Percentiles rank a stretch among this genome's conserved stretches.
Conservation (phyloP, 2,113 vertebrate species). For the Corydoras maculifer region DNA sequence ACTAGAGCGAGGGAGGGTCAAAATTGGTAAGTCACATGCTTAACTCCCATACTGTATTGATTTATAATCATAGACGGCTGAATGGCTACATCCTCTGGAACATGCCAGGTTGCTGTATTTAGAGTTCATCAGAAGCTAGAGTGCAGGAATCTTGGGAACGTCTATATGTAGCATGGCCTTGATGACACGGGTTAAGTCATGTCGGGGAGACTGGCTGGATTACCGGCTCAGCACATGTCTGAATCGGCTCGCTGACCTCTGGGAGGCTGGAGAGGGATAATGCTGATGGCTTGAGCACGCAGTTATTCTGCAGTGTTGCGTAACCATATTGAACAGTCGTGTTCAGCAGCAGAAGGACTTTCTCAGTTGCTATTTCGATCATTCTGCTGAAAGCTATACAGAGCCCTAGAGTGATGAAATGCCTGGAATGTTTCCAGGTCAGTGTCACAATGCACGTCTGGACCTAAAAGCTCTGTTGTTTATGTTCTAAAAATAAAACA, state of each 20-base stretch:
- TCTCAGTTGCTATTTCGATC: background rate
- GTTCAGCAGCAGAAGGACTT: background rate
- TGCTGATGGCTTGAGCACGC: background rate
- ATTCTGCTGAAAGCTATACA: background rate
- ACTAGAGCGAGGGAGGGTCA: conserved; percentile 84
- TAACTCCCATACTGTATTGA: no score
- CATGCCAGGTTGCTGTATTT: background rate
- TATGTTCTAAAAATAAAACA: no score
- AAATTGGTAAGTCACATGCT: conserved; percentile 62
- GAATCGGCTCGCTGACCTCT: conserved; percentile 3
- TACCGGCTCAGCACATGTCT: background rate
- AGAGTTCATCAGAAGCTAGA: background rate
- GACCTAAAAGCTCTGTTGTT: no score
- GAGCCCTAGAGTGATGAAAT: no score
- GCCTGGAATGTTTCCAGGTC: no score
- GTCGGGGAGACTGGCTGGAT: background rate
- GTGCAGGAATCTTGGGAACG: background rate
- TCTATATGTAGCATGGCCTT: background rate
- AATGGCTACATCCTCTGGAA: no score
- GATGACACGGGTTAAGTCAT: background rate
- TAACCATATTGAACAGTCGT: background rate
- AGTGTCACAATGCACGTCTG: no score
- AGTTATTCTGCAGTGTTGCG: background rate
- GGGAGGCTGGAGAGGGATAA: background rate
- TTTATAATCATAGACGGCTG: no score